Evolutionary conservation across 2,888 invertebrate genomes (phyloP).

Genomic region (Dolichomitus sp.): DNA sequence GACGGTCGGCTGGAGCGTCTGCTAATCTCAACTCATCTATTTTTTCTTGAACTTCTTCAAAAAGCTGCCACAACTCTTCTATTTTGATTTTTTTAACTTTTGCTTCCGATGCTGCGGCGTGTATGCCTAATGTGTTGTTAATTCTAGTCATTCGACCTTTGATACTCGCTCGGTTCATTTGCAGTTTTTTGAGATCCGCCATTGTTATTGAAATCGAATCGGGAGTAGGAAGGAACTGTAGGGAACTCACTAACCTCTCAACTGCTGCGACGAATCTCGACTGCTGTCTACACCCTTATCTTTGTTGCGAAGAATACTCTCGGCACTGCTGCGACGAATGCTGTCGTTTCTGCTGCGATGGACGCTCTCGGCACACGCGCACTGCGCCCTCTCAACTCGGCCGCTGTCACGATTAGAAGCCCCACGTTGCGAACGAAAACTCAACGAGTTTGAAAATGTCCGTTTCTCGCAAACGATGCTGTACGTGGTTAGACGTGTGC

Average conservation of each 20-base stretch:
- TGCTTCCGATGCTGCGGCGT: conserved; percentile 44
- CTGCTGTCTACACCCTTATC: conserved; percentile 8
- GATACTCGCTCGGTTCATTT: conserved; percentile 31
- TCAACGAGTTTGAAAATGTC: no score
- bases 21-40: no score
- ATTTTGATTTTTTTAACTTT: no score
- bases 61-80: no score
- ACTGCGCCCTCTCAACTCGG: no score
- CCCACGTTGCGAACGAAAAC: no score
- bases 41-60: no score
- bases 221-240: conserved; percentile 44
- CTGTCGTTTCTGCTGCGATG: no score
- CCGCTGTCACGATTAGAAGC: no score
- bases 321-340: background rate
- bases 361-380: no score
- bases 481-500: background rate
- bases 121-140: conserved; percentile 22
- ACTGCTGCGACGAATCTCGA: conserved; percentile 10
- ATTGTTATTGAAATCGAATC: conserved; percentile 50
- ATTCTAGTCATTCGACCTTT: conserved; percentile 50
- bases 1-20: no score
- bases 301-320: background rate
- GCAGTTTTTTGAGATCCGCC: conserved; percentile 34
- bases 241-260: conserved; percentile 58
- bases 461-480: no score